Conservation (phyloP, 2,113 vertebrate genomes). For the Nestor notabilis region DNA sequence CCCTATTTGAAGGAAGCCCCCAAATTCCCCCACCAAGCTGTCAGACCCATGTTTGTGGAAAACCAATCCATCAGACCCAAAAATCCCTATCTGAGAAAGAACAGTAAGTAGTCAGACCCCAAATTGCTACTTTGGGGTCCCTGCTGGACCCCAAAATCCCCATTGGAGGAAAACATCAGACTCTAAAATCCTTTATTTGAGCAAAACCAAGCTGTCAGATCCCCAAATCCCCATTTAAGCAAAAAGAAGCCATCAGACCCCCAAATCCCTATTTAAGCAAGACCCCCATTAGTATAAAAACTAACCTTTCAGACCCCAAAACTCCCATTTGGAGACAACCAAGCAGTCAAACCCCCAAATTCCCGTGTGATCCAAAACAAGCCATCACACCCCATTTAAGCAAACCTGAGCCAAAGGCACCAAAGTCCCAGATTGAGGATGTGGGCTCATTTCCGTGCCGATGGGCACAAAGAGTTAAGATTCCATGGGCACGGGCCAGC, state of each 20-base stretch:
- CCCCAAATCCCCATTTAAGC: fast-evolving
- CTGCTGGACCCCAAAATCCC: neutral
- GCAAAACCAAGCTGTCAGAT: neutral
- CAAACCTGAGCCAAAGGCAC: neutral
- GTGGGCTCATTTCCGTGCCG: neutral
- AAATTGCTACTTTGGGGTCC: too few species aligned
- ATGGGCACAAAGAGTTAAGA: constrained; percentile 61
- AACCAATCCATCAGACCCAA: neutral
- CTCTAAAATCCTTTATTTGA: neutral
- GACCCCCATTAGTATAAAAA: neutral
- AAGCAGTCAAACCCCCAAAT: neutral
- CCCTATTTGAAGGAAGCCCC: neutral
- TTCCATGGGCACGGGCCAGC: neutral
- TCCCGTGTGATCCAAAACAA: neutral
- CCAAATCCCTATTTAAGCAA: neutral
- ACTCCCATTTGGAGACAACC: neutral
- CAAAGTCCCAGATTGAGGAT: neutral
- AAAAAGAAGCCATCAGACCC: neutral
- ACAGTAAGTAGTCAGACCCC: neutral
- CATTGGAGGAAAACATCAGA: too few species aligned
- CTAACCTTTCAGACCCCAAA: neutral
- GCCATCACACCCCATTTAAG: neutral
- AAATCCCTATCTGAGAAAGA: neutral
- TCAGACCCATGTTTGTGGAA: neutral
- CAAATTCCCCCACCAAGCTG: neutral